Percentiles rank a stretch among this genome's conserved stretches.
Evolutionary conservation across 2,888 invertebrate genomes (phyloP).

Genomic region (Callyntrura sp.): DNA sequence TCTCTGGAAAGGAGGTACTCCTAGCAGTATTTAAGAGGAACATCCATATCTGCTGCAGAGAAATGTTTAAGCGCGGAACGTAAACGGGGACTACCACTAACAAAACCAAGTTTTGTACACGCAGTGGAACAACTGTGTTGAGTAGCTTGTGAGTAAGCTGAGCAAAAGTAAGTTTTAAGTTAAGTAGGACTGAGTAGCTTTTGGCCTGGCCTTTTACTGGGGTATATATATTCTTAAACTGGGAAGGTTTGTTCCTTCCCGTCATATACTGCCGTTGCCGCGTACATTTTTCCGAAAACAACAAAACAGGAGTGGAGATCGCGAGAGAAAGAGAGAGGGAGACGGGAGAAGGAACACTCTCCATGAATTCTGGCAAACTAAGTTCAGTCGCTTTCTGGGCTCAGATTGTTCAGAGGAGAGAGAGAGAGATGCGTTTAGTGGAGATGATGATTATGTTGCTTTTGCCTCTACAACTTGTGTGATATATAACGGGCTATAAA

Average conservation of each 20-base stretch:
- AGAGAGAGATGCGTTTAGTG: conserved; percentile 67
- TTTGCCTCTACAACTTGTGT: conserved; percentile 57
- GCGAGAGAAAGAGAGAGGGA: conserved; percentile 5
- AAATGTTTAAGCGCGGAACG: neutral
- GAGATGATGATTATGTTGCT: conserved; percentile 51
- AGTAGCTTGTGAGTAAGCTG: conserved; percentile 31
- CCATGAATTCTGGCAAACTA: conserved; percentile 69
- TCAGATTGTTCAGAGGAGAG: conserved; percentile 66
- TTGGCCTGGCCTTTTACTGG: conserved; percentile 27
- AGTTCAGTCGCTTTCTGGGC: conserved; percentile 69
- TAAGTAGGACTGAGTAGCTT: conserved; percentile 48
- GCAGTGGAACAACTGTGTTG: conserved; percentile 58
- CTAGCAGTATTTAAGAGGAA: too few relatives aligned
- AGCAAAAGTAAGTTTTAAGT: conserved; percentile 56
- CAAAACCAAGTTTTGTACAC: conserved; percentile 47
- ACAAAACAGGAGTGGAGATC: neutral
- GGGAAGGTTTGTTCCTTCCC: neutral
- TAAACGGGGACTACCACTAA: conserved; percentile 12
- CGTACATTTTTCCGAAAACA: conserved; percentile 24
- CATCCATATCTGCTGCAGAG: neutral
- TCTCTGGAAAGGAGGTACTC: too few relatives aligned
- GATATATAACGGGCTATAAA: conserved; percentile 27
- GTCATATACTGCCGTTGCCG: neutral
- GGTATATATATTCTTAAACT: conserved; percentile 16
- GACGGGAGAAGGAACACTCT: conserved; percentile 30